Evolutionary conservation across 1,140 invertebrate species (phyloP).

Genomic region (Dysdera silvatica): DNA sequence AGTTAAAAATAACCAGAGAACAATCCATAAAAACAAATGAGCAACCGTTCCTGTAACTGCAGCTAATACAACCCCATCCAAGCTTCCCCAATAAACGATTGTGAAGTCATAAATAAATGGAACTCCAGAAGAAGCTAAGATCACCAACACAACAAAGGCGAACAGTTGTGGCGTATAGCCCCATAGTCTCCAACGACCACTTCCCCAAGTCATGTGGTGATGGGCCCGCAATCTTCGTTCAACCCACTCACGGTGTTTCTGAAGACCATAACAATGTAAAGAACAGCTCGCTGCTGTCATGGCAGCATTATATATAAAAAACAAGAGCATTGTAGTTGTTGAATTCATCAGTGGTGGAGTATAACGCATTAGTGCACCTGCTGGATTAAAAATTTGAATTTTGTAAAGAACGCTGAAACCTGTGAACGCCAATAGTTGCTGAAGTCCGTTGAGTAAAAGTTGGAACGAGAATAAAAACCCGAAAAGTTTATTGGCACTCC

Average conservation of each 20-base stretch:
- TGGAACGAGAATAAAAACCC: slow-evolving; percentile 68
- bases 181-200: slow-evolving; percentile 47
- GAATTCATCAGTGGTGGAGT: background rate
- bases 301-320: slow-evolving; percentile 56
- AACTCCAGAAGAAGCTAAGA: slow-evolving; percentile 62
- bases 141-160: slow-evolving; percentile 62
- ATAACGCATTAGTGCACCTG: background rate
- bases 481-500: slow-evolving; percentile 70
- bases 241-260: slow-evolving; percentile 53
- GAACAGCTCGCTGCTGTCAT: slow-evolving; percentile 66
- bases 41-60: slow-evolving; percentile 56
- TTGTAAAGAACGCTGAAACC: slow-evolving; percentile 43
- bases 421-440: slow-evolving; percentile 39
- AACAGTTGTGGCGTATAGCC: slow-evolving; percentile 69
- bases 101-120: slow-evolving; percentile 70
- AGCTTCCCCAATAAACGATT: slow-evolving; percentile 62
- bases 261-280: slow-evolving; percentile 69
- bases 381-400: background rate
- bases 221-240: slow-evolving; percentile 30
- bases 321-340: slow-evolving; percentile 50
- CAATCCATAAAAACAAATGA: slow-evolving; percentile 64
- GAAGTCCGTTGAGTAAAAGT: slow-evolving; percentile 61
- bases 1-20: slow-evolving; percentile 64
- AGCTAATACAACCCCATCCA: slow-evolving; percentile 60
- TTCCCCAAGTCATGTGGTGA: slow-evolving; percentile 31